Evolutionary conservation across 2,888 invertebrate species (phyloP), one percentile per base, ranked within the genome.

Genomic region (Apodemia duryi): DNA sequence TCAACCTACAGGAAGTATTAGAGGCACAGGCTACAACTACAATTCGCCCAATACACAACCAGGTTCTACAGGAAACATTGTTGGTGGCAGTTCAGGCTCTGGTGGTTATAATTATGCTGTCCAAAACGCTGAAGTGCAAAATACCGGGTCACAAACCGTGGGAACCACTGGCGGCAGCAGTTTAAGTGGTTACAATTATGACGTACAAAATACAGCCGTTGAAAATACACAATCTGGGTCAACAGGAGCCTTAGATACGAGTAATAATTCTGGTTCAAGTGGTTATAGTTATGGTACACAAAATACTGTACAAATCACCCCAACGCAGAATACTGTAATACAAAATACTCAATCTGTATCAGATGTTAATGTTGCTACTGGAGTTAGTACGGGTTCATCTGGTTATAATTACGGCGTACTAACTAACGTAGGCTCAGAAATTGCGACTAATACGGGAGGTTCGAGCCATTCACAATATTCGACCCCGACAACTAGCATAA

Each of bases 1-100:
- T 28, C 67, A 43, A 63, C 21, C 65, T 13, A 61, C 69, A 7
- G 63, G 63, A 57, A 66, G 43, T 49, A 29, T 63, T 63, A 61
- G 41, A 49, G 32, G 62, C 32, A 29, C 68, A 61, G 77, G 79
- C n/a, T 84, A 83, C 68, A 77, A 73, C 69, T 83, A 83, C 66
- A 77, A 73, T 49, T 51, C 74, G n/a, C 68, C 71, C 66, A 66
- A 65, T 35, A 41, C 61, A 21, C 63, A 21, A 41, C 11, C 38
- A 32, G 52, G 61, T 28, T 66, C 66, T 29, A 29, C 29, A 43
- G 64, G 35, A 60, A 64, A 64, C 32, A 11, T 60, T 21, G 66
- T 63, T 62, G 35, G 63, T n/a, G 21, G 46, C 6, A 11, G 38
- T 21, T 62, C 46, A 11, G 60, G 21, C 32, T 43, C 64, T 10